phyloP scores from a whole-genome alignment of 2,888 invertebrate species.

The Agonum fuliginosum region DNA sequence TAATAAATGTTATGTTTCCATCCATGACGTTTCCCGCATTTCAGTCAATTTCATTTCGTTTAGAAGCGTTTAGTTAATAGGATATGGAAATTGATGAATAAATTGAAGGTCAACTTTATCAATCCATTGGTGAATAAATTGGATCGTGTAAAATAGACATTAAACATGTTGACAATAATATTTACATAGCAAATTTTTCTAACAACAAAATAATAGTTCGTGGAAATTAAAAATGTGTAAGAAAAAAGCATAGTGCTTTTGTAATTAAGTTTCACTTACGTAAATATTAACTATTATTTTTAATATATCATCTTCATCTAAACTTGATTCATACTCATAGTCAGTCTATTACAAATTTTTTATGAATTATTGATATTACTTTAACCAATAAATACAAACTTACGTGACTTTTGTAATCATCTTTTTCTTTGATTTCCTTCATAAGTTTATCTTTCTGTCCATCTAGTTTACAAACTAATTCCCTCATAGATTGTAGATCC shows the following conservation, averaged over 20 bases:
- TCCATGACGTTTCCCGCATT: no score
- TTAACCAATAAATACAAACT: slow-evolving; percentile 62
- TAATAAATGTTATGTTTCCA: no score
- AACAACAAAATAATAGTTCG: neutral
- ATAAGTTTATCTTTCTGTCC: slow-evolving; percentile 80
- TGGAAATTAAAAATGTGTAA: neutral
- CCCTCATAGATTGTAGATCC: slow-evolving; percentile 77
- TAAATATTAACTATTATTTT: slow-evolving; percentile 52
- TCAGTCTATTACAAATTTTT: slow-evolving; percentile 45
- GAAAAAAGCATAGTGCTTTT: slow-evolving; percentile 10
- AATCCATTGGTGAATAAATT: no score
- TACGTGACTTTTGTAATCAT: slow-evolving; percentile 72
- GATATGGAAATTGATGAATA: no score
- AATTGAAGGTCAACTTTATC: no score
- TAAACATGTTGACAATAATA: no score
- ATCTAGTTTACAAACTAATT: slow-evolving; percentile 79
- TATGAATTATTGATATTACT: neutral
- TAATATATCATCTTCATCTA: slow-evolving; percentile 39
- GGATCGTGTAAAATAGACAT: no score
- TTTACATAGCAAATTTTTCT: neutral
- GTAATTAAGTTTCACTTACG: slow-evolving; percentile 35
- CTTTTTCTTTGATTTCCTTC: slow-evolving; percentile 75
- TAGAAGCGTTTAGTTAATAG: no score
- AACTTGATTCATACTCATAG: slow-evolving; percentile 28
- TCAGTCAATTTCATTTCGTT: no score